Conservation (phyloP, 2,888 invertebrate species). For the Tetragonula carbonaria region DNA sequence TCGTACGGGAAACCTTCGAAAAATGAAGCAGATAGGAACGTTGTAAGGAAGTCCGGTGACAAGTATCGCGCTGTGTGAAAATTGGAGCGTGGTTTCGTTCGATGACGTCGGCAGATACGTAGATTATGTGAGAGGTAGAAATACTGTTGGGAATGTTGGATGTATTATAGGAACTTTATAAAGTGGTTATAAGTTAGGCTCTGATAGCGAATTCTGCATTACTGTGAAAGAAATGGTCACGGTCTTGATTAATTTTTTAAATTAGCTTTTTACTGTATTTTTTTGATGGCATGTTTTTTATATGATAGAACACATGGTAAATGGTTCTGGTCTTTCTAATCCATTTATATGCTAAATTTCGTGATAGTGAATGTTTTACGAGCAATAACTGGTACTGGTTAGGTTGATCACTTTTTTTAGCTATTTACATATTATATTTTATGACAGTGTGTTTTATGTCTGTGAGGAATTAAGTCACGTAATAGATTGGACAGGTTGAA, state of each 20-base stretch:
- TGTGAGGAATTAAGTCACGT: background rate
- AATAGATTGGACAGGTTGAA: background rate
- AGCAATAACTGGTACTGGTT: too few species aligned
- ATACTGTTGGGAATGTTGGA: background rate
- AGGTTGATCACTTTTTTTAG: too few species aligned
- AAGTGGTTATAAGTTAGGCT: too few species aligned
- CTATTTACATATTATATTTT: too few species aligned
- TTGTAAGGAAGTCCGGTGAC: constrained; percentile 26
- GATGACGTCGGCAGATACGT: background rate
- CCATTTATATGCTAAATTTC: background rate
- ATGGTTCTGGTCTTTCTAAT: too few species aligned
- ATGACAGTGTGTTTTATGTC: background rate
- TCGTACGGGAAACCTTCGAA: constrained; percentile 21
- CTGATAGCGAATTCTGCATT: too few species aligned
- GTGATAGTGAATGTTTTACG: background rate
- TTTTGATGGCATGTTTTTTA: too few species aligned
- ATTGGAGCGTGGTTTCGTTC: background rate
- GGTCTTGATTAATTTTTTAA: too few species aligned
- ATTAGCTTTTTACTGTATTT: too few species aligned
- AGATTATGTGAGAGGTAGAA: background rate
- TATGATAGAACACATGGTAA: too few species aligned
- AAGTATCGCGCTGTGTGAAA: background rate
- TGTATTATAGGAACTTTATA: background rate
- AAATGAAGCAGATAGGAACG: constrained; percentile 8
- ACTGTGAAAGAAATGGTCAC: too few species aligned